Conservation (phyloP, 30 jellyfish, hydroid and myxozoan genomes). For the Rhopilema esculentum region DNA sequence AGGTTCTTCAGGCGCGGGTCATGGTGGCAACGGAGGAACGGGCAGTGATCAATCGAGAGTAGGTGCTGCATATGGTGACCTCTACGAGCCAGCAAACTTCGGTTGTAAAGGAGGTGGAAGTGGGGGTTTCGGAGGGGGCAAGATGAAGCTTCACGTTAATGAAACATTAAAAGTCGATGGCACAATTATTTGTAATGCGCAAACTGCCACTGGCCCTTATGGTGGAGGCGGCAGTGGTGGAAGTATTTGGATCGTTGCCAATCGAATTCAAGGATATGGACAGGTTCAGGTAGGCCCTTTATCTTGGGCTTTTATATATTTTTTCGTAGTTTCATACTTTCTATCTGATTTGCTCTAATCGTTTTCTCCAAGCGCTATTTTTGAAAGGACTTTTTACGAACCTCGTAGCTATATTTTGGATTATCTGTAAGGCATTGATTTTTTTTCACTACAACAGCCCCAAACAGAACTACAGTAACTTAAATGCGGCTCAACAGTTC, state of each 20-base stretch:
- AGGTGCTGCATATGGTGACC: constrained; percentile 69
- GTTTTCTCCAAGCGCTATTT: too few species aligned
- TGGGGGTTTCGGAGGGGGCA: constrained; percentile 80
- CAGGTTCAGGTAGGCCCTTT: constrained; percentile 48
- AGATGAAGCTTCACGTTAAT: constrained; percentile 31
- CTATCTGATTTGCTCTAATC: too few species aligned
- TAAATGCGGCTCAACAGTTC: too few species aligned
- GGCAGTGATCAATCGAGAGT: constrained; percentile 62
- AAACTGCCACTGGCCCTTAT: constrained; percentile 25
- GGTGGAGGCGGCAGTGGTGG: constrained; percentile 84
- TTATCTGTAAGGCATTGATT: too few species aligned
- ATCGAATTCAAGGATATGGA: constrained; percentile 61
- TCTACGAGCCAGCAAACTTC: constrained; percentile 55
- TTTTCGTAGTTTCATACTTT: too few species aligned
- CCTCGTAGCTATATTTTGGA: too few species aligned
- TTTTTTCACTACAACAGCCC: too few species aligned
- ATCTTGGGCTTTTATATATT: too few species aligned
- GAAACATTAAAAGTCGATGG: constrained; percentile 67
- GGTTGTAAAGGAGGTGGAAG: constrained; percentile 78
- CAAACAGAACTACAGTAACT: too few species aligned
- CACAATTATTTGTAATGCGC: constrained; percentile 51
- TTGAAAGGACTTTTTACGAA: too few species aligned
- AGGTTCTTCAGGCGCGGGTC: constrained; percentile 81
- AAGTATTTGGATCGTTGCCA: constrained; percentile 61
- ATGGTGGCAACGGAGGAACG: constrained; percentile 78